Evolutionary conservation across 2,888 invertebrate species (phyloP), one percentile per base, ranked within the genome.

Genomic region (Campaea margaritaria): DNA sequence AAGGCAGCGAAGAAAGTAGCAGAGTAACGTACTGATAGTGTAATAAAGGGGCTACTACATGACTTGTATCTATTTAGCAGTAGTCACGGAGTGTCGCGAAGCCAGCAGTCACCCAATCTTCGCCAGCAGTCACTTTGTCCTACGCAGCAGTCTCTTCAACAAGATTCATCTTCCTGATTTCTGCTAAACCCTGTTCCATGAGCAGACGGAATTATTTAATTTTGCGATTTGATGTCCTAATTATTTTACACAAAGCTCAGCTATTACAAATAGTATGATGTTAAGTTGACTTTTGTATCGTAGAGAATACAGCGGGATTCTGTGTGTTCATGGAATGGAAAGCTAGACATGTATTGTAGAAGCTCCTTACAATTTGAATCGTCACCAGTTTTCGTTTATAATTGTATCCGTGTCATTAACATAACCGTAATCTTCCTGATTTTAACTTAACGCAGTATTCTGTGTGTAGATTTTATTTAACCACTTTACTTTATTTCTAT

Each of bases 1-100:
- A 56, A 64, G 53, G 42, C 39, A 14, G 54, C 58, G 31, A 65
- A 66, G 57, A 69, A 71, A 67, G 68, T 69, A 69, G 65, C 69
- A 59, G 68, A 72, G 27, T 31, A 62, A 75, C 68, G 75, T 72
- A 77, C 79, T 78, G 79, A 76, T 74, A 76, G 51, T 42, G 39
- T 62, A 47, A 43, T 46, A 27, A 36, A 53, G 21, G 15, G n/a
- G 43, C 38, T 36, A 13, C 10, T 27, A 41, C 27, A 15, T 11
- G 10, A 27, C 49, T 27, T 14, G 16, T 48, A 48, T 47, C 36
- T n/a, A n/a, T n/a, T n/a, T n/a, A n/a, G n/a, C n/a, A 13, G 36
- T 48, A 9, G 16, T 3, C 12, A 42, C 0, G 8, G 7, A 34
- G 10, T 8, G n/a, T n/a, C n/a, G n/a, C n/a, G n/a, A n/a, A n/a